Evolutionary conservation across 2,797 vertebrate species (phyloP), one percentile per base, ranked within the genome.

Genomic region (Syngnathus rostellatus): DNA sequence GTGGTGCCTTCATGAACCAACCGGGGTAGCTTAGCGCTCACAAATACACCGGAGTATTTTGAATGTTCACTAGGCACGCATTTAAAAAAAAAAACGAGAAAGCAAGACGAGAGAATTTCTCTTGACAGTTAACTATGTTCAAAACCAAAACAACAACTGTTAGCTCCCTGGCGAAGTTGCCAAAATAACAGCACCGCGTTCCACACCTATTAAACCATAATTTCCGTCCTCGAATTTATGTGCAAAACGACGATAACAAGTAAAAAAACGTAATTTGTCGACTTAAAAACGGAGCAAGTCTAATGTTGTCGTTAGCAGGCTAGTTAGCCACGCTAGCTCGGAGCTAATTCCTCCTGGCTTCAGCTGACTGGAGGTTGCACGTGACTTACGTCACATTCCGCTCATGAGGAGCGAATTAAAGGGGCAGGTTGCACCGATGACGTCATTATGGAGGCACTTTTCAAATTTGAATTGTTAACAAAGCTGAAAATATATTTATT

Each of bases 401-500:
- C 69, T 87, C 88, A 88, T 83, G 84, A 82, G 89, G 77, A 82
- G 53, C 5, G 54, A 6, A 80, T 88, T 89, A 88, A 86, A 83
- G 81, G 67, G 0, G 60, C 72, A 84, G 6, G 14, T 38, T 43
- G 23, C 31, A 31, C 31, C 31, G 31, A 31, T 43, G 11, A 61
- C 38, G n/a, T 14, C 2, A 17, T 12, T 23, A 61, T 3, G 1
- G 17, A n/a, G 11, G 8, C n/a, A 3, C 2, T 40, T 61, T 21
- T 8, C 7, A 6, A 41, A 61, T 21, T n/a, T 12, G 12, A 61
- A 21, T 19, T 21, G 12, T 2, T 19, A 8, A 12, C 2, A 6
- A 12, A 41, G 6, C 39, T 21, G 9, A 14, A 41, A 61, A 38
- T 37, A 5, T 51, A 8, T 51, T 9, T 25, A 9, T 54, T 19